Conservation (phyloP, 2,113 vertebrate species). For the Cyanocitta stelleri region DNA sequence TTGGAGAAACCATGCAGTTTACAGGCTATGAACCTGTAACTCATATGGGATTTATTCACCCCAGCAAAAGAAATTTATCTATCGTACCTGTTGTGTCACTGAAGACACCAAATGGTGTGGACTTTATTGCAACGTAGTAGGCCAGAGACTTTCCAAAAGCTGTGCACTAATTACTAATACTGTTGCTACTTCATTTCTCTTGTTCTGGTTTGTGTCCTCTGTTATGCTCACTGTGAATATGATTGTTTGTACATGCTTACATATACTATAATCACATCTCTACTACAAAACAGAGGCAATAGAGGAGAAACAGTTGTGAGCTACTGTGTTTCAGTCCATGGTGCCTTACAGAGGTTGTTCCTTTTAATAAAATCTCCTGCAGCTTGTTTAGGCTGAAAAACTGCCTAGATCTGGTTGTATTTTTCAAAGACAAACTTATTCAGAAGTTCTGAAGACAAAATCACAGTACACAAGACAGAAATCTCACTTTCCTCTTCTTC, state of each 20-base stretch:
- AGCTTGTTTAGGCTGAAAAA: not conserved
- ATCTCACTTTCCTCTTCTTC: not conserved
- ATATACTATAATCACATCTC: not conserved
- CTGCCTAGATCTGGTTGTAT: not conserved
- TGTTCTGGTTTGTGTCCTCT: not conserved
- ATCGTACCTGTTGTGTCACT: not conserved
- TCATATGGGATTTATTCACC: not conserved
- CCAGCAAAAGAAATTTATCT: not conserved
- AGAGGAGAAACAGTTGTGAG: not conserved
- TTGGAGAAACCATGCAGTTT: not conserved
- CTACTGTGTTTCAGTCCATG: not conserved
- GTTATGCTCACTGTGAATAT: not conserved
- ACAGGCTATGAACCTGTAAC: not conserved
- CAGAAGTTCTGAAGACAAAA: not conserved
- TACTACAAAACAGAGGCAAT: not conserved
- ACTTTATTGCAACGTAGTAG: not conserved
- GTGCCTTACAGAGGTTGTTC: not conserved
- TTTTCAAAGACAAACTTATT: not conserved
- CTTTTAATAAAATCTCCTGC: not conserved
- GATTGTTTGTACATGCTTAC: not conserved
- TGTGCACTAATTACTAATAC: not conserved
- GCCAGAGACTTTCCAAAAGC: not conserved
- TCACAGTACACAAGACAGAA: not conserved
- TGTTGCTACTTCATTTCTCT: not conserved
- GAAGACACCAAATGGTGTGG: accelerated